A percentile compares a stretch with the other conserved stretches of the same genome.
Evolutionary conservation across 2,113 vertebrate species (phyloP).

Genomic region (Cyanocitta stelleri): DNA sequence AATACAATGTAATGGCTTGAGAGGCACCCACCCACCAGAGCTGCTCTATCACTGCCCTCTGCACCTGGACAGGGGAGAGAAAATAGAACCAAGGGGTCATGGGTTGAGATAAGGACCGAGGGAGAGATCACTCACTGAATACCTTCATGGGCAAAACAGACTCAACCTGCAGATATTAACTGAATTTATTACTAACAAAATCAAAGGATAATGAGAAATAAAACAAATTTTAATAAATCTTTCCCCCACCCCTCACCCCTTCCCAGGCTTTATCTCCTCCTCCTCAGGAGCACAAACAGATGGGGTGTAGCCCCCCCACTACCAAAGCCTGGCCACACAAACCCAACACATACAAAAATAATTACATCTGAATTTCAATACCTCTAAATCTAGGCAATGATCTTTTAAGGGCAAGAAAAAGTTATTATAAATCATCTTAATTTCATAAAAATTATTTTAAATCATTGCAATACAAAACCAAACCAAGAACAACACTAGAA

Average conservation of each 20-base stretch:
- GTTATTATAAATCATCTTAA: background rate
- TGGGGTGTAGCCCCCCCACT: no score
- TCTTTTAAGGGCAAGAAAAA: background rate
- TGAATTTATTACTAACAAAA: background rate
- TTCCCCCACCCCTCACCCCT: background rate
- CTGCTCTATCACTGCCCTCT: background rate
- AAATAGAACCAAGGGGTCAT: background rate
- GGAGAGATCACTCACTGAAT: background rate
- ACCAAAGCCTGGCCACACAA: background rate
- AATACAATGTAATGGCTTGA: fast-evolving
- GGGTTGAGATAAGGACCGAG: background rate
- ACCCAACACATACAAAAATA: background rate
- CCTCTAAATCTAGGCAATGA: background rate
- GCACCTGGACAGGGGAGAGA: no score
- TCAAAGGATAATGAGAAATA: background rate
- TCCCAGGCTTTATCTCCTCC: background rate
- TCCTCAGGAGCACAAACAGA: background rate
- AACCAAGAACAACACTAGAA: background rate
- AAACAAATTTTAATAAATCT: background rate
- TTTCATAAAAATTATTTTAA: background rate
- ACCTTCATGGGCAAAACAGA: background rate
- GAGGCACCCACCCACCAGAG: background rate
- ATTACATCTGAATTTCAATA: background rate
- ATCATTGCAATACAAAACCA: background rate
- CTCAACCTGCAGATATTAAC: background rate